Evolutionary conservation across 2,888 invertebrate genomes (phyloP), one percentile per base, ranked within the genome.

Genomic region (Athalia circularis): DNA sequence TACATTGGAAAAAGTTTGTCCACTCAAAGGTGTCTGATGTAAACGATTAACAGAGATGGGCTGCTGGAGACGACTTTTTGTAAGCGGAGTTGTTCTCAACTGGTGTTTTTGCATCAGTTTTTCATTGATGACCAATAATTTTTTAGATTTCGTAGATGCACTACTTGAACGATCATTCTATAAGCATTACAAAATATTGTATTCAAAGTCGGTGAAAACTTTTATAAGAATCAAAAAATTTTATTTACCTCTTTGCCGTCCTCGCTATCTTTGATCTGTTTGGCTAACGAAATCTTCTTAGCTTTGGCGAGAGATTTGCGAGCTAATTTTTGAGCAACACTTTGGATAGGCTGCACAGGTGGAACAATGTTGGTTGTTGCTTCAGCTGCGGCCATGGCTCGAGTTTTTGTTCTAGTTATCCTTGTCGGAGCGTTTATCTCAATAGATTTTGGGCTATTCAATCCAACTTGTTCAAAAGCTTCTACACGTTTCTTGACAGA

Each of bases 401-500:
- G 89, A 3, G 93, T 93, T 83, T 93, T 93, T 0, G 92, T 93
- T 79, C 93, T 88, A 0, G 93, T 93, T 0, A 92, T 87, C 81
- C 93, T 88, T 0, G 91, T 88, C 1, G 86, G 86, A 8, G 80
- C 79, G n/a, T 87, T 85, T 1, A 84, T 64, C 1, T 80, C 80
- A 9, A 84, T 81, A 9, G 78, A 64, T 11, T 85, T 85, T 0
- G 89, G 89, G 82, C 86, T 88, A 80, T 91, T 91, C 15, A 84
- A 80, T 0, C 91, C 92, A 82, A 92, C 87, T 81, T 93, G 92
- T 82, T 93, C 93, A 77, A 93, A 93, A 50, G 93, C 92, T 80
- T 93, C 92, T 0, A 93, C 93, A 81, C 92, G 92, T 68, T 92
- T 92, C 83, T 93, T 93, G 3, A 93, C 93, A 0, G 93, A 89